phyloP scores from a whole-genome alignment of 2,888 invertebrate species.

The Ophioninae sp. region DNA sequence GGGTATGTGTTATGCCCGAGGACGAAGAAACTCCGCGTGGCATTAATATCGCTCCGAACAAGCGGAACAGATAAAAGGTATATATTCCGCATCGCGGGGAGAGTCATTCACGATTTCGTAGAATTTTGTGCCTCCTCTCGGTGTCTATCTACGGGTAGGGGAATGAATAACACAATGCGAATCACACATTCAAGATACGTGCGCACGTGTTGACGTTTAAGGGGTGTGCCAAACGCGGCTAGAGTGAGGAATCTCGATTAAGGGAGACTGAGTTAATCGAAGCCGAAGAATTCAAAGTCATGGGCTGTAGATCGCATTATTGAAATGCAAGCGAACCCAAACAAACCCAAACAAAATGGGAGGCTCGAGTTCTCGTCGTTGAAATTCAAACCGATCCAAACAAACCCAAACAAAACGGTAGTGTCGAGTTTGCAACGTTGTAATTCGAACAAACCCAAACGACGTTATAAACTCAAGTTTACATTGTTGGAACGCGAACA shows the following conservation, averaged over 20 bases:
- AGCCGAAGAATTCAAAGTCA: too few species aligned
- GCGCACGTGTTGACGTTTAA: neutral
- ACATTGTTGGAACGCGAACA: too few species aligned
- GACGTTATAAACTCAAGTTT: too few species aligned
- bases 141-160: conserved; percentile 34
- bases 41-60: conserved; percentile 47
- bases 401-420: too few species aligned
- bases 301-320: too few species aligned
- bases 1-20: neutral
- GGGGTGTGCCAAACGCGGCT: neutral
- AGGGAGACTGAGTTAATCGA: too few species aligned
- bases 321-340: too few species aligned
- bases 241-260: neutral
- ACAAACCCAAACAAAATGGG: too few species aligned
- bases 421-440: too few species aligned
- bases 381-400: too few species aligned
- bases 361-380: too few species aligned
- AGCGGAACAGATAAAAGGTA: conserved; percentile 53
- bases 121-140: conserved; percentile 58
- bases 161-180: conserved; percentile 59
- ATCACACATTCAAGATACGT: conserved; percentile 38
- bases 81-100: conserved; percentile 59
- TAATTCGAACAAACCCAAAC: too few species aligned
- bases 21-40: conserved; percentile 20
- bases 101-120: conserved; percentile 63